Evolutionary conservation across 1,140 invertebrate genomes (phyloP).

Genomic region (Phthorimaea operculella): DNA sequence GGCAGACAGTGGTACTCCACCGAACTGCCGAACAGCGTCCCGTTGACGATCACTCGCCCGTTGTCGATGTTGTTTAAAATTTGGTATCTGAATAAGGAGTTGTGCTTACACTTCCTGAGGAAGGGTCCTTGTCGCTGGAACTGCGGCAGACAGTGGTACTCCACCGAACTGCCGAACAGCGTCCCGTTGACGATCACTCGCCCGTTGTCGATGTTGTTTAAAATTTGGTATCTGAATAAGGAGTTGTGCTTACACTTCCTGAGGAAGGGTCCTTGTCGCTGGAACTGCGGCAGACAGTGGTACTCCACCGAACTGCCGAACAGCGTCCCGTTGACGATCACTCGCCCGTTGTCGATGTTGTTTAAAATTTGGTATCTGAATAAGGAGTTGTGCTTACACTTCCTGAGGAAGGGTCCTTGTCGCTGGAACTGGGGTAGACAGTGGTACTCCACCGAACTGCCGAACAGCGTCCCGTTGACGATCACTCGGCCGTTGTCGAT

Average conservation of each 20-base stretch:
- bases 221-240: no score
- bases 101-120: slow-evolving; percentile 83
- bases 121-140: slow-evolving; percentile 85
- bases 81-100: no score
- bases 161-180: slow-evolving; percentile 81
- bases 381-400: slow-evolving; percentile 86
- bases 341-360: slow-evolving; percentile 86
- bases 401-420: slow-evolving; percentile 82
- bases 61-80: no score
- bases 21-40: slow-evolving; percentile 81
- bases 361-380: no score
- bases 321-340: slow-evolving; percentile 85
- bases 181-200: slow-evolving; percentile 88
- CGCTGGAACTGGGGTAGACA: slow-evolving; percentile 87
- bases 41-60: slow-evolving; percentile 87
- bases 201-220: slow-evolving; percentile 88
- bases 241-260: slow-evolving; percentile 85
- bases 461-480: slow-evolving; percentile 84
- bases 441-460: slow-evolving; percentile 86
- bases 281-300: slow-evolving; percentile 86
- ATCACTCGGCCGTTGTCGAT: slow-evolving; percentile 89
- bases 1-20: slow-evolving; percentile 91
- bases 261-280: slow-evolving; percentile 82
- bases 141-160: slow-evolving; percentile 89
- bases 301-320: slow-evolving; percentile 88